A percentile compares a stretch with the other conserved stretches of the same genome.
Evolutionary conservation across 2,888 invertebrate genomes (phyloP).

Genomic region (Antheraea assamensis): DNA sequence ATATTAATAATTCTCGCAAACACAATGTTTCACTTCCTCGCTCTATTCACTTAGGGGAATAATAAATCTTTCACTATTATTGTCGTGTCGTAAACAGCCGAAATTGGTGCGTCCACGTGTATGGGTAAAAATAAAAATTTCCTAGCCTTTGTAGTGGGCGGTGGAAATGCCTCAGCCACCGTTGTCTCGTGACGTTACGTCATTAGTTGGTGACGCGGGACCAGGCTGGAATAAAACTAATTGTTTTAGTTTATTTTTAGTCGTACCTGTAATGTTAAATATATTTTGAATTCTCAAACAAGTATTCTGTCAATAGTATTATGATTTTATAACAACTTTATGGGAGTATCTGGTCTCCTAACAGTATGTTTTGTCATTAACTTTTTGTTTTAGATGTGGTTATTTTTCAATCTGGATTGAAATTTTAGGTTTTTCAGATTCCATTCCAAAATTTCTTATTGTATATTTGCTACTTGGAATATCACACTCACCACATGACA

Average conservation of each 20-base stretch:
- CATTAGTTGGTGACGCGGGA: conserved; percentile 12
- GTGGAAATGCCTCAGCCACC: conserved; percentile 25
- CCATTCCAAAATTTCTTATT: too few species aligned
- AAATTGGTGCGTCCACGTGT: conserved; percentile 34
- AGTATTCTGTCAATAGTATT: too few species aligned
- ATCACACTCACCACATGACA: too few species aligned
- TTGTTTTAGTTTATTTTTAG: not conserved
- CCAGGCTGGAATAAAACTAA: not conserved
- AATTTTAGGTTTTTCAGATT: too few species aligned
- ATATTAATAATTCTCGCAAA: not conserved
- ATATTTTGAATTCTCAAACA: too few species aligned
- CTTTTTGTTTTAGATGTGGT: too few species aligned
- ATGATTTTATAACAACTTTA: too few species aligned
- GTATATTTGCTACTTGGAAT: too few species aligned
- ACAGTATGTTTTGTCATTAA: too few species aligned
- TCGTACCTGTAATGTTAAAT: not conserved
- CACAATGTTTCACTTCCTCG: conserved; percentile 1
- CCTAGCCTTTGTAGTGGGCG: conserved; percentile 37
- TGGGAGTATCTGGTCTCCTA: too few species aligned
- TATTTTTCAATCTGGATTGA: too few species aligned
- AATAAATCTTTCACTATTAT: conserved; percentile 22
- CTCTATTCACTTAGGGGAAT: not conserved
- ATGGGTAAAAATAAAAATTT: conserved; percentile 35
- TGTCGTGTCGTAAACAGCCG: conserved; percentile 35
- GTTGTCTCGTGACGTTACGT: conserved; percentile 27